Conservation (phyloP, 2,113 vertebrate genomes). For the Mormyrus lacerda region DNA sequence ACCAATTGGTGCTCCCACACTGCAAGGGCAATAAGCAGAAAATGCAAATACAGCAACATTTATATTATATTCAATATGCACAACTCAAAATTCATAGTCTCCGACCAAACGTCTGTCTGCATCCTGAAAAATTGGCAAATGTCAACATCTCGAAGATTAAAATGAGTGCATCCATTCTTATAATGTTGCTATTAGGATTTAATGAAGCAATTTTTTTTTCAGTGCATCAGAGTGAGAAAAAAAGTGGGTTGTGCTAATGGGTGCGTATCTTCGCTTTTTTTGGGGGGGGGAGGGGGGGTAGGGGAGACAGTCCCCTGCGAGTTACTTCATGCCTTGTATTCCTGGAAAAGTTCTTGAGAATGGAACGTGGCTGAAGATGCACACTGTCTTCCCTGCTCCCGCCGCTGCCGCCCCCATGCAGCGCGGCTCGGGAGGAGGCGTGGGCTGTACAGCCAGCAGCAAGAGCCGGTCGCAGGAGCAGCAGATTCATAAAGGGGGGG, state of each 20-base stretch:
- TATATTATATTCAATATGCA: not conserved
- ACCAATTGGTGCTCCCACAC: not conserved
- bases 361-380: not conserved
- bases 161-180: not conserved
- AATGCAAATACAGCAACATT: not conserved
- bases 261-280: not conserved
- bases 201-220: not conserved
- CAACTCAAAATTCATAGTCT: not conserved
- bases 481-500: slow-evolving; percentile 6
- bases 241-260: not conserved
- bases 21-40: not conserved
- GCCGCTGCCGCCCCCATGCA: not conserved
- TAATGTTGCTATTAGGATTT: not conserved
- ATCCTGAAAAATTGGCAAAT: not conserved
- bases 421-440: slow-evolving; percentile 42
- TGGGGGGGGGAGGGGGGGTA: no score
- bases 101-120: not conserved
- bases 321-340: not conserved
- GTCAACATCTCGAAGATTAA: not conserved
- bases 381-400: not conserved
- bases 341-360: not conserved
- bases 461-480: slow-evolving; percentile 40
- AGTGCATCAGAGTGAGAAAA: not conserved
- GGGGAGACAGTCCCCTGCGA: not conserved
- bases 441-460: slow-evolving; percentile 60